phyloP scores from a whole-genome alignment of 2,797 vertebrate genomes.

The Neostethus bicornis region DNA sequence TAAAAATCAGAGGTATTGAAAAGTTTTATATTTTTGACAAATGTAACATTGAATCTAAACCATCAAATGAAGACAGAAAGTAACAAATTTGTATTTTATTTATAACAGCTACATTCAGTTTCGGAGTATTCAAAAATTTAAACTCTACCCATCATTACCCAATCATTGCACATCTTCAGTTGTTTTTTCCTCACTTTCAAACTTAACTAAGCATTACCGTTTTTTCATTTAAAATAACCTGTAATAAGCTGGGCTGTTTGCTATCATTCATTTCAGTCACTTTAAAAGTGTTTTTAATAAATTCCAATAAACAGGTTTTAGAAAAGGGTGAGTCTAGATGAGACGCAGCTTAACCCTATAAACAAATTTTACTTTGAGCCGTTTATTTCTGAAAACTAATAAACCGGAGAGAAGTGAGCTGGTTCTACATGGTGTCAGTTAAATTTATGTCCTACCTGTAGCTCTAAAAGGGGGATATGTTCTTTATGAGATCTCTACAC shows the following conservation, averaged over 20 bases:
- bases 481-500: no score
- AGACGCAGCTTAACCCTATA: neutral
- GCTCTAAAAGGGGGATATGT: no score
- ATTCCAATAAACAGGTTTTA: neutral
- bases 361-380: neutral
- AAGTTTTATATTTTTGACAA: no score
- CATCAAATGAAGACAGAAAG: no score
- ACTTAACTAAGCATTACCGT: neutral
- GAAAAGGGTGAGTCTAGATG: neutral
- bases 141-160: neutral
- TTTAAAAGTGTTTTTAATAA: neutral
- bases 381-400: neutral
- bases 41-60: no score
- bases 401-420: neutral
- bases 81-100: no score
- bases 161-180: neutral
- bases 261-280: neutral
- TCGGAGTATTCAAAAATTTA: conserved; percentile 26
- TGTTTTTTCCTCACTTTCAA: conserved; percentile 1
- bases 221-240: neutral
- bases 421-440: no score
- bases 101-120: no score
- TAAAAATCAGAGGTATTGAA: no score
- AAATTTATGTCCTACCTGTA: no score
- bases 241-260: neutral